Conservation (phyloP, 2,113 vertebrate species). For the Grus americana region DNA sequence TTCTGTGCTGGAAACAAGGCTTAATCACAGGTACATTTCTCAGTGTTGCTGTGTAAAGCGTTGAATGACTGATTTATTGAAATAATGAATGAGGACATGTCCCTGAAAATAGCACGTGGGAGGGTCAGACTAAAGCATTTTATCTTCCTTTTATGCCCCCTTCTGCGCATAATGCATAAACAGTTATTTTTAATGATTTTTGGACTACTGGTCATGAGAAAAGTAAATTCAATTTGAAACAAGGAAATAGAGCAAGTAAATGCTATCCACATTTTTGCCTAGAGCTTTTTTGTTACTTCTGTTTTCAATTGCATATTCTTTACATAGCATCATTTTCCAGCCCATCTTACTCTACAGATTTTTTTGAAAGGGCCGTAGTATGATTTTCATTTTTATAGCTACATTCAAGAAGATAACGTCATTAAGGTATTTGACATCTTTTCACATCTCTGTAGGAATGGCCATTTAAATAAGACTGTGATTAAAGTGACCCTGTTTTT, state of each 20-base stretch:
- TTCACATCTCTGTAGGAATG: not conserved
- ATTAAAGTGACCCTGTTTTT: not conserved
- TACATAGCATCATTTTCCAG: not conserved
- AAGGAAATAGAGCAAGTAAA: slow-evolving; percentile 9
- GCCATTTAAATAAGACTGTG: not conserved
- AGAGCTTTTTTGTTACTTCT: slow-evolving; percentile 11
- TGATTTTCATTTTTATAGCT: not conserved
- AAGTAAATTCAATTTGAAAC: not conserved
- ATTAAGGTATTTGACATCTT: not conserved
- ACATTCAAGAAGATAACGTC: not conserved
- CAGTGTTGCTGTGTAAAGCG: not conserved
- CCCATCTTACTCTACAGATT: not conserved
- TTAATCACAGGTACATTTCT: not conserved
- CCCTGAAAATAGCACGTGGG: not conserved
- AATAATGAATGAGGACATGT: not conserved
- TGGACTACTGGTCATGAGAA: not conserved
- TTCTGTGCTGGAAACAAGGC: not conserved
- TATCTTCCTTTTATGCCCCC: not conserved
- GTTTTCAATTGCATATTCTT: not conserved
- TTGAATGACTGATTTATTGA: not conserved
- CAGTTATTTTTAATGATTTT: slow-evolving; percentile 16
- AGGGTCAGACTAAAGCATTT: not conserved
- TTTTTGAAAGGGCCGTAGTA: not conserved
- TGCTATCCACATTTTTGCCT: not conserved
- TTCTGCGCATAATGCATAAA: not conserved